Percentiles rank a stretch among this genome's conserved stretches.
phyloP scores from a whole-genome alignment of 2,797 vertebrate genomes.

The Saxicola maurus region DNA sequence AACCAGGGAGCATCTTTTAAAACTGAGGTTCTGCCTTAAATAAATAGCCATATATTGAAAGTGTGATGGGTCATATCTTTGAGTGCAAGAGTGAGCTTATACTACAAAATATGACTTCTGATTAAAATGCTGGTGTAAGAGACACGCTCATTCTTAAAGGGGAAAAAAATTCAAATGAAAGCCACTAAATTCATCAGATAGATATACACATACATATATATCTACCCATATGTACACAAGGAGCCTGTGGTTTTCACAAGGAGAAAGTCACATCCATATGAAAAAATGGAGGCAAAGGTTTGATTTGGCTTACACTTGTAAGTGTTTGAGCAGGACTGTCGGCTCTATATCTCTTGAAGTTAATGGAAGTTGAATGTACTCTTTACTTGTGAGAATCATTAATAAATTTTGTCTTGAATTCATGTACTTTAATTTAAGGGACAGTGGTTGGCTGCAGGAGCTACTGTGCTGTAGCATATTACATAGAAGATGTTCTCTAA shows the following conservation, averaged over 20 bases:
- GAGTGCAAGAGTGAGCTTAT: neutral
- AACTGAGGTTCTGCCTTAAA: neutral
- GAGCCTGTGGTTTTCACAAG: neutral
- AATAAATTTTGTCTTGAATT: neutral
- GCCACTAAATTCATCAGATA: neutral
- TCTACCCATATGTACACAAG: neutral
- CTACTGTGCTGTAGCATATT: neutral
- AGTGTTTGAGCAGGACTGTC: neutral
- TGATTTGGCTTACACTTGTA: neutral
- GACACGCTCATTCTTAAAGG: neutral
- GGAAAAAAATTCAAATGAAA: neutral
- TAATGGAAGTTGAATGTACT: neutral
- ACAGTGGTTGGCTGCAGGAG: neutral
- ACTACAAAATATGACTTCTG: neutral
- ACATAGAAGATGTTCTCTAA: neutral
- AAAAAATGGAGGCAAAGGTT: neutral
- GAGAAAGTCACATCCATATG: neutral
- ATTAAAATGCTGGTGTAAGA: neutral
- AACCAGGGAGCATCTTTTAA: neutral
- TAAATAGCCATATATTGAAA: neutral
- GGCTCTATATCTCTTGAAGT: neutral
- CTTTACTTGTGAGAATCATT: neutral
- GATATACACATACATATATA: neutral
- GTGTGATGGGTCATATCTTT: neutral
- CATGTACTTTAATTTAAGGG: neutral